Evolutionary conservation across 1,140 invertebrate genomes (phyloP).

Genomic region (Drosophila chauvacae): DNA sequence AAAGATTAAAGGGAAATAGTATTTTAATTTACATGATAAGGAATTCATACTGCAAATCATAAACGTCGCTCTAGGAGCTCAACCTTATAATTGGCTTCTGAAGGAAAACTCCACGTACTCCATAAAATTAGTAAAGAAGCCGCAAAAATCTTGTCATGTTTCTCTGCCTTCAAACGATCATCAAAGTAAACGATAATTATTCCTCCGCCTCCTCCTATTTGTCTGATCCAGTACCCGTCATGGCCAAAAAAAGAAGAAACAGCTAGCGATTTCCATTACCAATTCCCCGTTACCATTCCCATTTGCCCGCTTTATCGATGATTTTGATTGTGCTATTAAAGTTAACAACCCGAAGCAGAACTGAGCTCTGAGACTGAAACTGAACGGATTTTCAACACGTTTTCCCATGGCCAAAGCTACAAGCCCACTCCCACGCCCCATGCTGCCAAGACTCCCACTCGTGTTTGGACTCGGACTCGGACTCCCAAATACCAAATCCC

Average conservation of each 20-base stretch:
- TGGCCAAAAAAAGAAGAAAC: constrained; percentile 1
- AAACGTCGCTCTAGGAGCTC: too few species aligned
- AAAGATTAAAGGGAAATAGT: too few species aligned
- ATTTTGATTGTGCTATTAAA: constrained; percentile 39
- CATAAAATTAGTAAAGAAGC: constrained; percentile 17
- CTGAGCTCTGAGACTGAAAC: neutral
- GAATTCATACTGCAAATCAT: too few species aligned
- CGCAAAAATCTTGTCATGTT: constrained; percentile 15
- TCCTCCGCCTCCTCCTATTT: neutral
- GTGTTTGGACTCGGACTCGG: neutral
- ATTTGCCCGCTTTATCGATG: constrained; percentile 27
- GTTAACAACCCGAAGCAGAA: constrained; percentile 34
- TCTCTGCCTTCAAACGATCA: neutral
- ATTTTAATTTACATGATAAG: too few species aligned
- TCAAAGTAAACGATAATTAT: constrained; percentile 24
- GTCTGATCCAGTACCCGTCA: neutral
- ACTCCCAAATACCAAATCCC: neutral
- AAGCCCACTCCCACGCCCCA: constrained; percentile 6
- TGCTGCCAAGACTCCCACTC: neutral
- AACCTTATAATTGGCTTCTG: too few species aligned
- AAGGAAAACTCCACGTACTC: neutral
- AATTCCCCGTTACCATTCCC: constrained; percentile 21
- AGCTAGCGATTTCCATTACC: neutral
- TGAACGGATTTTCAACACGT: constrained; percentile 37
- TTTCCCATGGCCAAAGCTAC: constrained; percentile 29